A percentile compares a stretch with the other conserved stretches of the same genome.
phyloP scores from a whole-genome alignment of 2,888 invertebrate species.

The Hemistola chrysoprasaria region DNA sequence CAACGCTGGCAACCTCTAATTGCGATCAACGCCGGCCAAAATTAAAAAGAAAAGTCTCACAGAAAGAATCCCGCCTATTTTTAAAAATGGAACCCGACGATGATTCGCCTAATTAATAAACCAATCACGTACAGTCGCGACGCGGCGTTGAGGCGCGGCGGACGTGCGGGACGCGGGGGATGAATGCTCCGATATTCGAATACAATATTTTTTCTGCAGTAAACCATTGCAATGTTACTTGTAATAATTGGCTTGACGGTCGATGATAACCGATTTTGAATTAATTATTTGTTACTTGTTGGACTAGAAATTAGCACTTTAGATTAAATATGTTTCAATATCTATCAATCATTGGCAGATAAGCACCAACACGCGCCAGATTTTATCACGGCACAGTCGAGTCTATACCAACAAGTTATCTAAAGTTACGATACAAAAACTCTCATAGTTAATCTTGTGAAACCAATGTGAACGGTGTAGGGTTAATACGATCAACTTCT shows the following conservation, averaged over 20 bases:
- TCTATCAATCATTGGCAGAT: constrained; percentile 48
- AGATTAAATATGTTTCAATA: constrained; percentile 37
- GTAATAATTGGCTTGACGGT: constrained; percentile 78
- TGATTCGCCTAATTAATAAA: constrained; percentile 83
- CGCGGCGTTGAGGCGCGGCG: constrained; percentile 79
- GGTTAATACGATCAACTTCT: constrained; percentile 53
- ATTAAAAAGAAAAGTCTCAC: constrained; percentile 79
- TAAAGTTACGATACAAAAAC: constrained; percentile 43
- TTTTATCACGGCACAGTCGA: constrained; percentile 35
- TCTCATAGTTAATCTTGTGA: constrained; percentile 50
- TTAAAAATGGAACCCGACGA: constrained; percentile 76
- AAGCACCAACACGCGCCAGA: constrained; percentile 41
- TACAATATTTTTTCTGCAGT: constrained; percentile 78
- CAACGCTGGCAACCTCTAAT: constrained; percentile 70
- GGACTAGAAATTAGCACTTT: constrained; percentile 44
- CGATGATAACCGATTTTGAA: constrained; percentile 65
- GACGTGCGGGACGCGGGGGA: constrained; percentile 80
- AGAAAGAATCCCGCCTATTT: constrained; percentile 82
- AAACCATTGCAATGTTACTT: constrained; percentile 73
- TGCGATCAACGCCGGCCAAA: constrained; percentile 76
- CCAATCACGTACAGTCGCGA: constrained; percentile 82
- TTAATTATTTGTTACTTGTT: constrained; percentile 54
- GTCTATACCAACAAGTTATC: constrained; percentile 38
- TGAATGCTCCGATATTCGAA: constrained; percentile 79
- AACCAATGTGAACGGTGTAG: constrained; percentile 54